Evolutionary conservation across 1,140 invertebrate species (phyloP), one percentile per base, ranked within the genome.

Genomic region (Aleiodes sp.): DNA sequence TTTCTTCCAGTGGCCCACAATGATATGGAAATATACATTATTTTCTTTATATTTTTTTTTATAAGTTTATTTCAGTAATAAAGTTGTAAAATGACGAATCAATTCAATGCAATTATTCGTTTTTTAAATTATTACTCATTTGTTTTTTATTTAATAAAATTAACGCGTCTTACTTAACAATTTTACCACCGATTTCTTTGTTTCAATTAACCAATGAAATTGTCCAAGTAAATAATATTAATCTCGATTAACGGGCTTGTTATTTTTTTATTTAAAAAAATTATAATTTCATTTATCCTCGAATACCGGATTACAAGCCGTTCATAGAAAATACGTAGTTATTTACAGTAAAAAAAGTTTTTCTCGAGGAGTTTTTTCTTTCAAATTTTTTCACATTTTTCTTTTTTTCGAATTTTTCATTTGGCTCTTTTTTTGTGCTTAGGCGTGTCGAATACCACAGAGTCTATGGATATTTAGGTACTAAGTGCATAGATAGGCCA

Each of bases 261-360:
- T n/a, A n/a, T n/a, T n/a, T n/a, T n/a, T n/a, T n/a, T n/a, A n/a
- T n/a, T n/a, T n/a, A n/a, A n/a, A n/a, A n/a, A n/a, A n/a, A 16
- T n/a, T 56, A 57, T 14, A 56, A 26, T 43, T 24, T 16, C 26
- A 19, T 14, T 1, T 33, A 63, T 39, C 21, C n/a, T 21, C 60
- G 74, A 82, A 79, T 82, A 75, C 74, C 75, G 78, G 76, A 80
- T 80, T 62, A 74, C 80, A 81, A 75, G 63, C 65, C 69, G 75
- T 75, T 67, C 59, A 39, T 73, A 77, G 66, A 78, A 77, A 76
- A 80, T 77, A 78, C 75, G 59, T 76, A 70, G 63, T 69, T 76
- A 75, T 78, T 56, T 82, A 78, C 72, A 80, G 62, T 80, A 75
- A 75, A 74, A 79, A 77, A 73, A 79, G 75, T 75, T 46, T 35